Conservation (phyloP, 2,113 vertebrate species). For the Sylvietta virens region DNA sequence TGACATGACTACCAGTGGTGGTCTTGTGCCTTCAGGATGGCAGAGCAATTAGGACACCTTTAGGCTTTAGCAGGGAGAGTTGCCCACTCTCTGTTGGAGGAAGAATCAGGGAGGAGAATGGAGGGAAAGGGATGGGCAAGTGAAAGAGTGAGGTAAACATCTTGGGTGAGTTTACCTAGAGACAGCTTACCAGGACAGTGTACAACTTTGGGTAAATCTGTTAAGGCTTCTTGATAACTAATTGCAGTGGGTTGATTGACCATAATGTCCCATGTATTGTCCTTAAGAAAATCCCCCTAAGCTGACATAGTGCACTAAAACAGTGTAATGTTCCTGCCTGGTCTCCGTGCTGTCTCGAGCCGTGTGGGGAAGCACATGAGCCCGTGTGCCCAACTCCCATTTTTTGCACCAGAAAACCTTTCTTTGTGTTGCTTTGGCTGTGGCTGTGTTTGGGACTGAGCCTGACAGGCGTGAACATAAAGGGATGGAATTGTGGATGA, state of each 20-base stretch:
- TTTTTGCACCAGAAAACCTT: not conserved
- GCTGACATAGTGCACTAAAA: not conserved
- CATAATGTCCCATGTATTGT: not conserved
- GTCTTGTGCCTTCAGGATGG: not conserved
- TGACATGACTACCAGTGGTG: not conserved
- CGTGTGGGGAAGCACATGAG: not conserved
- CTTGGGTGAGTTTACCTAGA: not conserved
- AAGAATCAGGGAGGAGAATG: not conserved
- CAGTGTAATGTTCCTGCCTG: not conserved
- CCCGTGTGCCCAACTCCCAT: accelerated
- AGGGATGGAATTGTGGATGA: not conserved
- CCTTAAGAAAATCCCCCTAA: conserved; percentile 11
- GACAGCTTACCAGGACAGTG: not conserved
- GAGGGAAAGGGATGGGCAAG: not conserved
- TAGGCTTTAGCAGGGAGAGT: not conserved
- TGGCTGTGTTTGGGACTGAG: not conserved
- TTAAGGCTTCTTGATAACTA: not conserved
- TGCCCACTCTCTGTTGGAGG: not conserved
- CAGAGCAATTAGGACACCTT: not conserved
- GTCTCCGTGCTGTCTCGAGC: not conserved
- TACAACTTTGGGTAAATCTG: not conserved
- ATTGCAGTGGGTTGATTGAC: not conserved
- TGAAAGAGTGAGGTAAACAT: not conserved
- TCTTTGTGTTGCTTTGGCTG: not conserved
- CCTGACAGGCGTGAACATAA: not conserved